Conservation (phyloP, 2,888 invertebrate species). For the Ectobius pallidus region DNA sequence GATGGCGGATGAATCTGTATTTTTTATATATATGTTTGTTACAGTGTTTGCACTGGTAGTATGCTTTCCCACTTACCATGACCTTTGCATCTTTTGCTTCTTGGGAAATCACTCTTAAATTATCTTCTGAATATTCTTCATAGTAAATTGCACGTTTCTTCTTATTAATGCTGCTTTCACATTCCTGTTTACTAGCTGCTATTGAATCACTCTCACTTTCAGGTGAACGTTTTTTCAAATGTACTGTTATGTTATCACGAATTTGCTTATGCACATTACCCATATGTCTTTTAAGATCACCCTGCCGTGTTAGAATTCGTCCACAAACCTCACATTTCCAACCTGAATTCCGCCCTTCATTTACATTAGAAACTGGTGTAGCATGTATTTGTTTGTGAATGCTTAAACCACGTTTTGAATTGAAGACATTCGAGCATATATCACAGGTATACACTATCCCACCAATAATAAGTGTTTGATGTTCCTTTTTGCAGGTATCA, state of each 20-base stretch:
- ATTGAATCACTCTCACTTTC: too few relatives aligned
- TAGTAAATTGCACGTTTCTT: background rate
- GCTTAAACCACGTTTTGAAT: too few relatives aligned
- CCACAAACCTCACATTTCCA: constrained; percentile 5
- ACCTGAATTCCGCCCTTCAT: too few relatives aligned
- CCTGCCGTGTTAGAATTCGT: background rate
- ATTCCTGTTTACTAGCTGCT: background rate
- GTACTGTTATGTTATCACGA: too few relatives aligned
- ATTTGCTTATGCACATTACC: too few relatives aligned
- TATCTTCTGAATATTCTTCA: background rate
- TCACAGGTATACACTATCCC: too few relatives aligned
- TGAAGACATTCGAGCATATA: too few relatives aligned
- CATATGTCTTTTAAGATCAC: constrained; percentile 6
- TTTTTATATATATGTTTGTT: background rate
- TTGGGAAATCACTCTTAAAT: background rate
- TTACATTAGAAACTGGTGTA: too few relatives aligned
- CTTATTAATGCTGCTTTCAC: background rate
- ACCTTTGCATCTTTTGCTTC: constrained; percentile 18
- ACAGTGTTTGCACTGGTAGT: constrained; percentile 9
- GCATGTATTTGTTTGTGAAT: too few relatives aligned
- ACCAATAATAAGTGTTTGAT: too few relatives aligned
- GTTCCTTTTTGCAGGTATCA: too few relatives aligned
- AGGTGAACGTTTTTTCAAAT: too few relatives aligned
- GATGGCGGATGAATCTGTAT: background rate
- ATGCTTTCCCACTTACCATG: background rate